Evolutionary conservation across 2,113 vertebrate genomes (phyloP).

Genomic region (Xiphias gladius): DNA sequence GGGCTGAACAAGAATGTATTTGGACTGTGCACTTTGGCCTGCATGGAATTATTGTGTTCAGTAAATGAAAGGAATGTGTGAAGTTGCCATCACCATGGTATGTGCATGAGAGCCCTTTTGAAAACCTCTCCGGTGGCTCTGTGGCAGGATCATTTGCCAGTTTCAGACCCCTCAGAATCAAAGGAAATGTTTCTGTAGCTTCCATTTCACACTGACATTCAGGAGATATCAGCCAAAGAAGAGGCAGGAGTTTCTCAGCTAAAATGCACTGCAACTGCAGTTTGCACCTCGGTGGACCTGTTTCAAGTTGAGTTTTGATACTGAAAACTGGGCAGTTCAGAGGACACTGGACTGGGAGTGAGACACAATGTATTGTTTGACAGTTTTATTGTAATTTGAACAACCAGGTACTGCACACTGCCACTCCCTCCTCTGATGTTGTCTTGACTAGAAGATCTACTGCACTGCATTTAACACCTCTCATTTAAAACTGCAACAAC

Average conservation of each 20-base stretch:
- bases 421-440: background rate
- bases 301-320: background rate
- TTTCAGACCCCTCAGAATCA: background rate
- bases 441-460: background rate
- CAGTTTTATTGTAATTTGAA: slow-evolving; percentile 19
- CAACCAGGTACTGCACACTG: background rate
- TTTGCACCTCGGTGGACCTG: background rate
- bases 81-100: background rate
- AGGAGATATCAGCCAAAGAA: background rate
- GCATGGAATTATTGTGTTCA: background rate
- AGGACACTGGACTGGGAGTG: background rate
- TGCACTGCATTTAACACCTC: background rate
- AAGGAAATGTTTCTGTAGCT: background rate
- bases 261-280: background rate
- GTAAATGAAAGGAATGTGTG: background rate
- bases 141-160: background rate
- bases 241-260: background rate
- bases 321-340: background rate
- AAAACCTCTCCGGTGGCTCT: background rate
- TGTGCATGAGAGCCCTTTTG: slow-evolving; percentile 14
- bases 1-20: background rate
- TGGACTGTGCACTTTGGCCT: background rate
- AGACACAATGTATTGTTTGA: slow-evolving; percentile 9
- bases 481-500: background rate
- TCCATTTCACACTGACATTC: slow-evolving; percentile 5